Conservation (phyloP, 2,888 invertebrate species). For the Opisthograptis luteolata region DNA sequence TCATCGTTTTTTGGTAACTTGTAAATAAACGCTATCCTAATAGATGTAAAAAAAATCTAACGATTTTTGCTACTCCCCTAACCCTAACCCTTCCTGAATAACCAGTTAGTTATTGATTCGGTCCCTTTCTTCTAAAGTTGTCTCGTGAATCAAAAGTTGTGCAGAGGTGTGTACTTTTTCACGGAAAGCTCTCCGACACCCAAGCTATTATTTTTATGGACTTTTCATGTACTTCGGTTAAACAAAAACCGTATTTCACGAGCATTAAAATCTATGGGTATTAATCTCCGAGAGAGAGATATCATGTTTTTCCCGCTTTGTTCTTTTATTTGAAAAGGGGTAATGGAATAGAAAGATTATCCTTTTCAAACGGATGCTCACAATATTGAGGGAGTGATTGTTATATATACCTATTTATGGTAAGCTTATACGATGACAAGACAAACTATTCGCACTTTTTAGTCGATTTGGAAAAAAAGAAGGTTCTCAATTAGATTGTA, state of each 20-base stretch:
- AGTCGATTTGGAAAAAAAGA: too few relatives aligned
- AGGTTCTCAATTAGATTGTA: too few relatives aligned
- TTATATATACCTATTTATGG: too few relatives aligned
- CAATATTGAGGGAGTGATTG: background rate
- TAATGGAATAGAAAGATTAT: slow-evolving; percentile 26
- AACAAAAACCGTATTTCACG: slow-evolving; percentile 51
- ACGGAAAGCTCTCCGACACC: slow-evolving; percentile 34
- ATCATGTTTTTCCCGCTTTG: slow-evolving; percentile 26
- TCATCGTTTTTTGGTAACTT: too few relatives aligned
- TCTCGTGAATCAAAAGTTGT: slow-evolving; percentile 27
- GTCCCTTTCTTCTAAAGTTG: slow-evolving; percentile 8
- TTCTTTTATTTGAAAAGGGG: slow-evolving; percentile 22
- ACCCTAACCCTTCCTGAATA: background rate
- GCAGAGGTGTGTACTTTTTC: slow-evolving; percentile 43
- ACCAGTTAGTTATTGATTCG: slow-evolving; percentile 3
- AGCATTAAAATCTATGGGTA: slow-evolving; percentile 52
- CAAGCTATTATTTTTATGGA: slow-evolving; percentile 54
- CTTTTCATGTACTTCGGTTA: slow-evolving; percentile 56
- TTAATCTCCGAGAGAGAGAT: slow-evolving; percentile 30
- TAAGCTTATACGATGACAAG: too few relatives aligned
- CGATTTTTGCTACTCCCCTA: too few relatives aligned
- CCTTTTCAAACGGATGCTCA: slow-evolving; percentile 8
- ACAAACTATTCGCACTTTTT: too few relatives aligned
- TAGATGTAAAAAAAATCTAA: too few relatives aligned
- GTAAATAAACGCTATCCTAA: too few relatives aligned